Conservation (phyloP, 2,797 vertebrate species). For the Leptodactylus fallax region DNA sequence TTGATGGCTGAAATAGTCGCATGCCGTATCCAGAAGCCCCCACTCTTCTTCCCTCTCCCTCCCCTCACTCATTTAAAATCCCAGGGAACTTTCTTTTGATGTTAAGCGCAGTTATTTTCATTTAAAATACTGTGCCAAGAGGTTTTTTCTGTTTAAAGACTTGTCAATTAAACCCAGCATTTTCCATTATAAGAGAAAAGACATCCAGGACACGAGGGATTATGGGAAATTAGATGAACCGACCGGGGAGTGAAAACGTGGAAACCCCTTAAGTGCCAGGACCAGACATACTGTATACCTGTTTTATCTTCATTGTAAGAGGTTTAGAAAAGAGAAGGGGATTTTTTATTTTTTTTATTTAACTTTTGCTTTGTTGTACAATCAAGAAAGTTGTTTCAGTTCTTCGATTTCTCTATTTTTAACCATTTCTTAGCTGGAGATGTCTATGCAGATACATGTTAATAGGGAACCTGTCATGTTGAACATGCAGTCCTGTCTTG, state of each 20-base stretch:
- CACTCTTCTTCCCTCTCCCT: slow-evolving; percentile 30
- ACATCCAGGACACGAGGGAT: slow-evolving; percentile 33
- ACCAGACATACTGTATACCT: background rate
- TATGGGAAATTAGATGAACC: slow-evolving; percentile 49
- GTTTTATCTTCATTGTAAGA: no score
- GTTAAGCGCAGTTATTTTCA: slow-evolving; percentile 54
- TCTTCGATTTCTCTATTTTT: no score
- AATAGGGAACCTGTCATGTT: no score
- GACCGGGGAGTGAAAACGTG: background rate
- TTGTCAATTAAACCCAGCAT: slow-evolving; percentile 59
- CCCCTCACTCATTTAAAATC: slow-evolving; percentile 40
- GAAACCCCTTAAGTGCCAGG: background rate
- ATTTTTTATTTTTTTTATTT: no score
- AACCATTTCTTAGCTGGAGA: no score
- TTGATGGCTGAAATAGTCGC: slow-evolving; percentile 26
- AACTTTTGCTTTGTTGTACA: no score
- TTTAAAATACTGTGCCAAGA: slow-evolving; percentile 47
- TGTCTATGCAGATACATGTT: no score
- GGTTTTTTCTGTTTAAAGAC: slow-evolving; percentile 45
- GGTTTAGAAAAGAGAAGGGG: no score
- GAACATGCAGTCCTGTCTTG: no score
- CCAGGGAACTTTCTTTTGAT: slow-evolving; percentile 56
- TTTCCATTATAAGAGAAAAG: slow-evolving; percentile 56
- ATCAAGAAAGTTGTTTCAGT: no score
- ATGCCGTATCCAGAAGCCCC: background rate